Evolutionary conservation across 2,888 invertebrate genomes (phyloP), one percentile per base, ranked within the genome.

Genomic region (Sceliomorpha sp.): DNA sequence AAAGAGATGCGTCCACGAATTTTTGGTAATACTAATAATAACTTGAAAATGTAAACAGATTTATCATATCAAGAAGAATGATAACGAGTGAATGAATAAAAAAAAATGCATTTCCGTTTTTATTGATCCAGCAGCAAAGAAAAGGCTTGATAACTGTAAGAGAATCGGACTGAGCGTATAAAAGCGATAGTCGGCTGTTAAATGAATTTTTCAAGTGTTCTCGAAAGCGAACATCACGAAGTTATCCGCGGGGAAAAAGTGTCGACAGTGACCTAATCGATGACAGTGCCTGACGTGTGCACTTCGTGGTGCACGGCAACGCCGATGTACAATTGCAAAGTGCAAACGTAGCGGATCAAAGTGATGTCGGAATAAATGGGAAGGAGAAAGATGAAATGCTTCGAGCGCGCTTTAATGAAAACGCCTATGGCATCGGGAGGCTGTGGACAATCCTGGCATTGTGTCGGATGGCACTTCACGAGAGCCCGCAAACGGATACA

Each of bases 381-480:
- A 59, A 56, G 53, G 40, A 40, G 64, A 62, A 55, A 69, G 66
- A 68, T 45, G 68, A 58, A 73, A 70, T 60, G 58, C 31, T 27
- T 27, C 8, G 56, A 47, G 51, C 60, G 56, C 37, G 60, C 74
- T 84, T 84, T 83, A 80, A 84, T 83, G 82, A 82, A 81, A 81
- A 71, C 75, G 67, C 72, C 67, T 34, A 69, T 50, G 67, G 70
- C 55, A 55, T 70, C 66, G 42, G 47, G 63, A 67, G 72, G 48
- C 51, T 67, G 60, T 53, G 73, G 75, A 83, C 78, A 79, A 83
- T 81, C 71, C 63, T 44, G 20, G 63, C 39, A 76, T 83, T 82
- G 78, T 76, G 68, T 74, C 71, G 63, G 36, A 62, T 66, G 75
- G 66, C 73, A 73, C 78, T 78, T 79, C 75, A 77, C 77, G 75